Base-by-base conservation (phyloP, 1,140 invertebrate genomes). In the Dendroctonus ponderosae region DNA sequence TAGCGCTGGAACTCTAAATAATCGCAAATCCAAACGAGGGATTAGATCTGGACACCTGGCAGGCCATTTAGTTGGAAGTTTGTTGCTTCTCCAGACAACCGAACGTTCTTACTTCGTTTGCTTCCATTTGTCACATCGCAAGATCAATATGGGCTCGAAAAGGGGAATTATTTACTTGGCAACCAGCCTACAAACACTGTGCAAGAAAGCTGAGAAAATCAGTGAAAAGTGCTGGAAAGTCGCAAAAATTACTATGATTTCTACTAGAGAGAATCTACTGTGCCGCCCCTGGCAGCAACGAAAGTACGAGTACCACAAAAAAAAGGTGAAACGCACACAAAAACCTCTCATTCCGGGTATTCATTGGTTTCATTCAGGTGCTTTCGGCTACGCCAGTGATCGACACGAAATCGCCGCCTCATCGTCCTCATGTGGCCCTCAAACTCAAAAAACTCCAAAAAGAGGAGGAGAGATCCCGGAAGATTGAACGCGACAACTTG, bases 401-500 rank as follows among this genome's bases (percentile, higher is more conserved):
- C n/a, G 85, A 87, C 73, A 79, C 77, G 12, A 68, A 76, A 0
- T 73, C 81, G 4, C 85, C 85, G 11, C 65, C 79, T 0, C 64
- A 74, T 40, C 74, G 83, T 15, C 77, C 79, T 40, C 85, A 87
- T 72, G 84, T 87, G 0, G 72, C 74, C 1, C 70, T 80, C 15
- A 86, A 86, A 75, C 71, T 83, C 39, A 86, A 86, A 75, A 83
- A 83, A 73, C 71, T 79, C 14, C 84, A 85, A 73, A 80, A 79
- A n/a, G 85, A 87, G 74, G 69, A 73, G 5, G 85, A 87, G 71
- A 74, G 85, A 11, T 78, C 74, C 53, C 65, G 74, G 48, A 79
- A 81, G 73, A 83, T 86, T 39, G 78, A 82, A 67, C 73, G 74
- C 39, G 83, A 86, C 67, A 87, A 87, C 75, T 82, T 82, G 63